Evolutionary conservation across 2,797 vertebrate species (phyloP).

Genomic region (Crocodylus rhombifer): DNA sequence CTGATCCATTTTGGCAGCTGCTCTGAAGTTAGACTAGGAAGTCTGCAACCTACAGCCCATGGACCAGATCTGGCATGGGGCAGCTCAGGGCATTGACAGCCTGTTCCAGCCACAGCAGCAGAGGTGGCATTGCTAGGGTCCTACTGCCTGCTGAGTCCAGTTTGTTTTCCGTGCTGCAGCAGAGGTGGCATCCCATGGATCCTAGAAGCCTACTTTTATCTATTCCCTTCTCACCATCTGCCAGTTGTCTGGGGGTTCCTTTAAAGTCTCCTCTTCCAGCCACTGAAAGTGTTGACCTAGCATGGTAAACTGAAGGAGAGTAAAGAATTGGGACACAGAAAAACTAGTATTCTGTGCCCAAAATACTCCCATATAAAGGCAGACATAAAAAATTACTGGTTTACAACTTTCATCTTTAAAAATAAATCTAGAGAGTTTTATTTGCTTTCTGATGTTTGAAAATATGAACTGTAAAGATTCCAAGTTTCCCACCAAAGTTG

Average conservation of each 20-base stretch:
- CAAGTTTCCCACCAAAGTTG: neutral
- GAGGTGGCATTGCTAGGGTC: too few species aligned
- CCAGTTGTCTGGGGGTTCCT: too few species aligned
- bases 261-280: neutral
- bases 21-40: neutral
- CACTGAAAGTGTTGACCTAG: neutral
- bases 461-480: neutral
- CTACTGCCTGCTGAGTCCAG: too few species aligned
- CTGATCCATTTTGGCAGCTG: neutral
- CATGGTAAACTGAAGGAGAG: neutral
- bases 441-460: neutral
- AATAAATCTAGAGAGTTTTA: neutral
- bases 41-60: too few species aligned
- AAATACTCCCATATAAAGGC: neutral
- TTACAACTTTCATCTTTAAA: constrained; percentile 3
- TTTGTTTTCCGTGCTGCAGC: too few species aligned
- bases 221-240: too few species aligned
- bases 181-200: too few species aligned
- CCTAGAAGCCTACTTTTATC: too few species aligned
- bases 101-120: too few species aligned
- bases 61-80: too few species aligned
- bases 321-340: neutral
- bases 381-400: constrained; percentile 37
- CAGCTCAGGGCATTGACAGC: too few species aligned
- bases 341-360: neutral